Base-by-base conservation (phyloP, 2,888 invertebrate species). In the Caenorhabditis sp. region DNA sequence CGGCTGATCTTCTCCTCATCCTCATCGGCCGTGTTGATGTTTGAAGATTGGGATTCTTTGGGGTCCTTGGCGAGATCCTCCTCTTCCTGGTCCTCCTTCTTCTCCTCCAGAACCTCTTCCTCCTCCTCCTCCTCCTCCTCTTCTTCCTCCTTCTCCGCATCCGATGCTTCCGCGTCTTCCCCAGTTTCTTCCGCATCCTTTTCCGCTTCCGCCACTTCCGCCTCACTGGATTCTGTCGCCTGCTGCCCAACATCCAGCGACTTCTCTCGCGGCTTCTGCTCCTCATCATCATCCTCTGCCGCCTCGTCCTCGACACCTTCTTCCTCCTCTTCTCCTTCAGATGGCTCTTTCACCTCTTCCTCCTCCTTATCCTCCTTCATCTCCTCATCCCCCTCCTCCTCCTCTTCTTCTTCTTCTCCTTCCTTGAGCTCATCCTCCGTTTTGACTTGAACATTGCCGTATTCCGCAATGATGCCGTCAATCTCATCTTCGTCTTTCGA, bases 1-100 rank as follows among this genome's bases (percentile, higher is more conserved):
- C 84, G 74, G 26, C 84, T n/a, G n/a, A n/a, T 83, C 50, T 84
- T 80, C 28, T 69, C 64, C 26, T 87, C 83, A 78, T 85, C 83
- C 22, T 85, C 67, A 60, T 67, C 68, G 8, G 56, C 64, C 13
- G 68, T 53, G 15, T 67, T 68, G 3, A 40, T 9, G 11, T 60
- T 55, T 2, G 80, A 81, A 0, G 80, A 67, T 24, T 72, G 77
- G 1, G 74, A 58, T 40, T 69, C 62, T 51, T 71, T 81, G 13
- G 50, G 58, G 18, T 44, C 35, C 8, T 47, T 26, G n/a, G n/a
- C n/a, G n/a, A n/a, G n/a, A n/a, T 62, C 55, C 13, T 22, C 24
- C 8, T 37, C 51, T 51, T 62, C 62, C 18, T 20, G 40, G 18
- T 71, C 28, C n/a, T 65, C 61, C 51, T 40, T 26, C 11, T 65